These are phyloP conservation scores for Drosophila yooni DNA, from an alignment of 2,888 invertebrate species.

Conservation along the genomic window DNA sequence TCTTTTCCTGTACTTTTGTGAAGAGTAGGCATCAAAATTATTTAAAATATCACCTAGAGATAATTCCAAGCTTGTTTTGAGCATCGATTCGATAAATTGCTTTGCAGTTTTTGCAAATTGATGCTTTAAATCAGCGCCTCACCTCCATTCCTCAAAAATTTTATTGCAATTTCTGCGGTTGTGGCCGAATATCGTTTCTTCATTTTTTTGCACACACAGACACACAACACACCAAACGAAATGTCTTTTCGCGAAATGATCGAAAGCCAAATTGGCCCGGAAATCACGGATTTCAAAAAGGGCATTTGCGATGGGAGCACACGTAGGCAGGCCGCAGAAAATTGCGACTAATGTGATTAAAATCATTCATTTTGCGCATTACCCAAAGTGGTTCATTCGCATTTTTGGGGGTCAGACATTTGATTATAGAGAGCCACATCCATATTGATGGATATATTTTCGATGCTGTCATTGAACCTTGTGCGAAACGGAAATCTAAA, in stretches of 20 bases:
- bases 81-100: conserved; percentile 35
- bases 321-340: conserved; percentile 48
- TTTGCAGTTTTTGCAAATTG: conserved; percentile 42
- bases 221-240: conserved; percentile 13
- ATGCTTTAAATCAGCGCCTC: conserved; percentile 45
- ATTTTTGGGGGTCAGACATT: conserved; percentile 67
- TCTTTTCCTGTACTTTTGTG: background rate
- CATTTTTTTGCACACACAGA: conserved; percentile 37
- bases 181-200: conserved; percentile 52
- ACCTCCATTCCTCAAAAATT: background rate
- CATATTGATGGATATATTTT: background rate
- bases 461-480: conserved; percentile 64
- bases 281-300: conserved; percentile 25
- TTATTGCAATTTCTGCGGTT: conserved; percentile 57
- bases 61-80: conserved; percentile 12
- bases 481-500: conserved; percentile 46
- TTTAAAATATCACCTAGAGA: background rate
- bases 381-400: conserved; percentile 40
- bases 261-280: conserved; percentile 49
- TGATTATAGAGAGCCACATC: conserved; percentile 56
- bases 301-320: conserved; percentile 12
- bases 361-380: conserved; percentile 73
- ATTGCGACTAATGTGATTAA: conserved; percentile 75
- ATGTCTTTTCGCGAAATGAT: conserved; percentile 44
- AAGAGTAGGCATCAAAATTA: background rate